These are phyloP conservation scores for Panonychus citri DNA, from an alignment of 1,140 invertebrate genomes.

Conservation along the genomic window DNA sequence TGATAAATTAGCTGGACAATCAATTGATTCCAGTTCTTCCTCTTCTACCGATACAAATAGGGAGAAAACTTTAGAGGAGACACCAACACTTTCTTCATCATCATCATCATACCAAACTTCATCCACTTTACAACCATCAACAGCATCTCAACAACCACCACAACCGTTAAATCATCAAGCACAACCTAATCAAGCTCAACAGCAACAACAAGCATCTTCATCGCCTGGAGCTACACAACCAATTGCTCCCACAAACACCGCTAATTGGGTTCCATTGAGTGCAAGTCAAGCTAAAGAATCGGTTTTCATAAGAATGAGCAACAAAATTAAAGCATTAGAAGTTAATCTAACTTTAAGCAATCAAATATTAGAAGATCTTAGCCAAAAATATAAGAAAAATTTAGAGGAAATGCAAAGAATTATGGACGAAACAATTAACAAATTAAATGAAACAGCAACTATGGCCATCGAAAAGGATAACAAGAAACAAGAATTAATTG, in stretches of 20 bases:
- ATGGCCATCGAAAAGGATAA: conserved; percentile 34
- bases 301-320: conserved; percentile 76
- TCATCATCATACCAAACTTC: not conserved
- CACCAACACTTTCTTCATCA: not conserved
- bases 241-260: not conserved
- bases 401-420: conserved; percentile 76
- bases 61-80: not conserved
- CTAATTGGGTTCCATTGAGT: conserved; percentile 6
- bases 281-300: conserved; percentile 37
- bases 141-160: not conserved
- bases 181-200: no score
- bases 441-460: conserved; percentile 44
- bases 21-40: no score
- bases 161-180: not conserved
- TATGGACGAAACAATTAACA: conserved; percentile 50
- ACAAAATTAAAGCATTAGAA: conserved; percentile 83
- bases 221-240: no score
- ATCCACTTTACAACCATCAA: not conserved
- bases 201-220: no score
- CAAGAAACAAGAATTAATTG: conserved; percentile 29
- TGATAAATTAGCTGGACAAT: no score
- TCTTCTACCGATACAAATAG: no score
- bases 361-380: conserved; percentile 83
- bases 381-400: conserved; percentile 77
- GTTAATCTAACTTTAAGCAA: conserved; percentile 84